Conservation (phyloP, 1,140 invertebrate species). For the Drepana arcuata region DNA sequence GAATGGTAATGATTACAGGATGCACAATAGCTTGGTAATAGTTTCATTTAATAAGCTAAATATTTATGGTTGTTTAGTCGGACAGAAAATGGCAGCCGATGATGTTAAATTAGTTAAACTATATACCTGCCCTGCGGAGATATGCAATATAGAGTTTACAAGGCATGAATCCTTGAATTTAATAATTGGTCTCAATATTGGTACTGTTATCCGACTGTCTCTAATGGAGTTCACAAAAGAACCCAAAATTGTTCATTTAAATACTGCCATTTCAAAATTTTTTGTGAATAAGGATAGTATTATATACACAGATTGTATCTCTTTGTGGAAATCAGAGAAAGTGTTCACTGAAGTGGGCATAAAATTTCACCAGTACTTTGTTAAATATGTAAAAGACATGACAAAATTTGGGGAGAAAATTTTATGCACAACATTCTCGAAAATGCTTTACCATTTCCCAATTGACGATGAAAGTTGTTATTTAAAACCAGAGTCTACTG, state of each 20-base stretch:
- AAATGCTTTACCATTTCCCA: constrained; percentile 37
- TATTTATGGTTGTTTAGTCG: constrained; percentile 31
- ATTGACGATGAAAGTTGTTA: constrained; percentile 27
- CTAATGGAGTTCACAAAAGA: constrained; percentile 11
- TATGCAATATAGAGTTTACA: constrained; percentile 27
- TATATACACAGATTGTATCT: constrained; percentile 42
- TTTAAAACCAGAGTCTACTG: constrained; percentile 10
- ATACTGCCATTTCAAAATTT: constrained; percentile 37
- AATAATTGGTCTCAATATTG: constrained; percentile 30
- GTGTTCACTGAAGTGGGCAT: constrained; percentile 23
- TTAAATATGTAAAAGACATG: constrained; percentile 46
- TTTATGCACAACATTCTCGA: constrained; percentile 45
- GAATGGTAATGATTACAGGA: constrained; percentile 5
- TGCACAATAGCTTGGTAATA: constrained; percentile 17
- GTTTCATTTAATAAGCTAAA: constrained; percentile 36
- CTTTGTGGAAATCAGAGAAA: constrained; percentile 42
- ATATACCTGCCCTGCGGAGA: constrained; percentile 34
- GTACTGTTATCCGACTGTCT: constrained; percentile 32
- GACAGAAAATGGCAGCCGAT: constrained; percentile 9
- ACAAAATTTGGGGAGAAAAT: constrained; percentile 29
- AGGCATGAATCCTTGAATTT: constrained; percentile 17
- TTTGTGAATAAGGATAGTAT: constrained; percentile 19
- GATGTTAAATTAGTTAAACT: constrained; percentile 23
- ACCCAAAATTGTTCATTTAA: constrained; percentile 33
- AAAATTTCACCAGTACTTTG: constrained; percentile 29